Percentiles rank a stretch among this genome's conserved stretches.
Conservation (phyloP, 1,140 invertebrate genomes). For the Euura lappo region DNA sequence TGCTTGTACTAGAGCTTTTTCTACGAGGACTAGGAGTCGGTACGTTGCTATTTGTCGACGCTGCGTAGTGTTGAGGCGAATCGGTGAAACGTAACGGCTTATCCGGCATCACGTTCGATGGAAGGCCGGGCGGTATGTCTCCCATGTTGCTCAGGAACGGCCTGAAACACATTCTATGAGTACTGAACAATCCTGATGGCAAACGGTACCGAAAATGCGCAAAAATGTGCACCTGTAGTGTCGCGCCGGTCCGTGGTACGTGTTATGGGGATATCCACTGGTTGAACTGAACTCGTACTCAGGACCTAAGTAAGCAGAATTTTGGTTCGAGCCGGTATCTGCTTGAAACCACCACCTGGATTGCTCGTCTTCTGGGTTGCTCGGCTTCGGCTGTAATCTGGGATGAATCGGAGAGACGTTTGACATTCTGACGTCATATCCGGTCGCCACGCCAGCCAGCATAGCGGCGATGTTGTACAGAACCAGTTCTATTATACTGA, state of each 20-base stretch:
- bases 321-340: constrained; percentile 49
- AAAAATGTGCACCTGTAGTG: constrained; percentile 71
- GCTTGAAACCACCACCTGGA: constrained; percentile 52
- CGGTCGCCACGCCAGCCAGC: constrained; percentile 85
- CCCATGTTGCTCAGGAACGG: constrained; percentile 56
- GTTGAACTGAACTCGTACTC: constrained; percentile 68
- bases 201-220: too few species aligned
- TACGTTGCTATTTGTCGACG: constrained; percentile 54
- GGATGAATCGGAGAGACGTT: constrained; percentile 86
- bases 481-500: constrained; percentile 80
- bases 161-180: constrained; percentile 33
- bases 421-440: constrained; percentile 88
- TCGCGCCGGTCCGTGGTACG: constrained; percentile 86
- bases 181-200: not conserved
- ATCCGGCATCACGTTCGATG: constrained; percentile 45
- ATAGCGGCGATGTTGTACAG: constrained; percentile 91
- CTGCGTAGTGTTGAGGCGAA: constrained; percentile 72
- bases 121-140: constrained; percentile 50
- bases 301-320: constrained; percentile 54
- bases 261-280: constrained; percentile 80
- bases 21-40: constrained; percentile 75
- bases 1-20: constrained; percentile 71
- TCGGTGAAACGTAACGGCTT: constrained; percentile 79
- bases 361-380: constrained; percentile 46
- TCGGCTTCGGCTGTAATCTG: constrained; percentile 66